These are phyloP conservation scores for Bombus waltoni DNA, from an alignment of 1,140 invertebrate genomes.

Conservation along the genomic window DNA sequence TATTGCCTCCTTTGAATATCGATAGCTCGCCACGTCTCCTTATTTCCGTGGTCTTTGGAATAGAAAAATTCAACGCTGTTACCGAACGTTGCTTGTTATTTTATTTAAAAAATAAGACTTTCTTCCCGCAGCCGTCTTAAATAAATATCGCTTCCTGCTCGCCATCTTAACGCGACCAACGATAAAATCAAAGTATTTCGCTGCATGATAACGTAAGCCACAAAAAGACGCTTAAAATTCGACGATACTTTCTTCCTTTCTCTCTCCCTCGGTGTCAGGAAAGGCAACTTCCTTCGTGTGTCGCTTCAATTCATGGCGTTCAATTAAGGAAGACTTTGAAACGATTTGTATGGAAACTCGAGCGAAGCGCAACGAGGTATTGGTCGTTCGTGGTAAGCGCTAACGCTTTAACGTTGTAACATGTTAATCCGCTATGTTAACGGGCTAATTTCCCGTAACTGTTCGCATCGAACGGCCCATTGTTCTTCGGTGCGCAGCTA, in stretches of 20 bases:
- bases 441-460: conserved; percentile 42
- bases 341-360: too few relatives aligned
- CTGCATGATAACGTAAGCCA: neutral
- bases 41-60: too few relatives aligned
- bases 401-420: conserved; percentile 31
- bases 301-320: neutral
- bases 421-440: conserved; percentile 45
- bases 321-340: neutral
- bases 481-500: neutral
- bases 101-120: neutral
- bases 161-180: neutral
- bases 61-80: too few relatives aligned
- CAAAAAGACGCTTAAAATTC: neutral
- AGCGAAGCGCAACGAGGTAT: neutral
- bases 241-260: neutral
- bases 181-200: neutral
- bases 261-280: neutral
- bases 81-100: neutral
- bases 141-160: neutral
- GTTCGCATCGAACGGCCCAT: conserved; percentile 30
- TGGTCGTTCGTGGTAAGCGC: neutral
- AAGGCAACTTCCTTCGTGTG: neutral
- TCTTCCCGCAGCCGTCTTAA: neutral
- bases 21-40: too few relatives aligned
- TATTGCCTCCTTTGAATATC: too few relatives aligned